phyloP scores from a whole-genome alignment of 1,140 invertebrate genomes.

The Calephelis virginiensis region DNA sequence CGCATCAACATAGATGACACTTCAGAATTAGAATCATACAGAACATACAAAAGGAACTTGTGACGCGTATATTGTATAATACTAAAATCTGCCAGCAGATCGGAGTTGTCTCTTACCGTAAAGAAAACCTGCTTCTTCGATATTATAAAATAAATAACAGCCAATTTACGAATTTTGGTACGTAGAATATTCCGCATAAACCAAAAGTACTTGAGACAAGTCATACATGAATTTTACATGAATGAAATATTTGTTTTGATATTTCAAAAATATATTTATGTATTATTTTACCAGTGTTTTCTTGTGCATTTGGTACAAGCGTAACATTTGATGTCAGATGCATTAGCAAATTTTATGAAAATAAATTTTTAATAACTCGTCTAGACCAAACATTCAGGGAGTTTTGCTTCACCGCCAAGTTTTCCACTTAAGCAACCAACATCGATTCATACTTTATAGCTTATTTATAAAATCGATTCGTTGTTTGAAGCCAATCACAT shows the following conservation, averaged over 20 bases:
- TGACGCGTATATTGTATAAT: too few species aligned
- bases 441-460: slow-evolving; percentile 64
- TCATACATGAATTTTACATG: background rate
- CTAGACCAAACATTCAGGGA: slow-evolving; percentile 65
- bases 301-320: slow-evolving; percentile 19
- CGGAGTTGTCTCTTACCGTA: too few species aligned
- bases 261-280: background rate
- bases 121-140: too few species aligned
- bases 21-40: too few species aligned
- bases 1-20: too few species aligned
- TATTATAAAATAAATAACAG: too few species aligned
- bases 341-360: slow-evolving; percentile 60
- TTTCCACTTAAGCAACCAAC: slow-evolving; percentile 54
- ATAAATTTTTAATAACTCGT: slow-evolving; percentile 72
- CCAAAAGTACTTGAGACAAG: too few species aligned
- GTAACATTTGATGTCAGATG: slow-evolving; percentile 42
- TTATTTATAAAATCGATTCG: slow-evolving; percentile 48
- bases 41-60: too few species aligned
- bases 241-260: background rate
- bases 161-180: too few species aligned
- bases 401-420: slow-evolving; percentile 58
- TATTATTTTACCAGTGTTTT: slow-evolving; percentile 15
- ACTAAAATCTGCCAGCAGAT: too few species aligned
- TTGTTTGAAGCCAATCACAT: slow-evolving; percentile 68
- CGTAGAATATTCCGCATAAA: too few species aligned